These are phyloP conservation scores for Monochamus alternatus DNA, from an alignment of 2,888 invertebrate genomes.

Conservation along the genomic window DNA sequence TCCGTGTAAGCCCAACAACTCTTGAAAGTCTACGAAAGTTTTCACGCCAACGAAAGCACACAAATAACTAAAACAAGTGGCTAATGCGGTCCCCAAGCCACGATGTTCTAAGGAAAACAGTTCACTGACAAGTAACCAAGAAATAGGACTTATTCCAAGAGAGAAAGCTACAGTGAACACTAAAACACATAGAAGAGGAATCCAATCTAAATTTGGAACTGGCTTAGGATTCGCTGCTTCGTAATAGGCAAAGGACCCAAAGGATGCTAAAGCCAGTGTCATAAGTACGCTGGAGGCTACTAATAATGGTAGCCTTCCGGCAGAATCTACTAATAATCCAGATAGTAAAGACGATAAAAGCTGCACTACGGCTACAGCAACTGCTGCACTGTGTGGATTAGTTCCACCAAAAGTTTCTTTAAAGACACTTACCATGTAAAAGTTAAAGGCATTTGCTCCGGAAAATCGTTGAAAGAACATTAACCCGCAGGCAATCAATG, in stretches of 20 bases:
- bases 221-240: conserved; percentile 76
- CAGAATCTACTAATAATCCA: conserved; percentile 87
- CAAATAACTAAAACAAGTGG: conserved; percentile 89
- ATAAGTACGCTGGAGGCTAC: conserved; percentile 89
- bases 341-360: conserved; percentile 88
- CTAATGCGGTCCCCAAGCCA: conserved; percentile 90
- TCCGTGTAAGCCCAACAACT: conserved; percentile 83
- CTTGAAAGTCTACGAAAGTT: conserved; percentile 88
- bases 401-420: conserved; percentile 86
- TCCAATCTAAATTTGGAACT: conserved; percentile 81
- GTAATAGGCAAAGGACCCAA: conserved; percentile 89
- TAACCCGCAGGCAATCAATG: conserved; percentile 86
- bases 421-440: conserved; percentile 91
- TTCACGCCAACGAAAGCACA: conserved; percentile 91
- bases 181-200: conserved; percentile 86
- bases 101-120: conserved; percentile 87
- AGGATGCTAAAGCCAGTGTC: conserved; percentile 89
- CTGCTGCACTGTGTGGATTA: conserved; percentile 88
- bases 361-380: conserved; percentile 89
- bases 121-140: conserved; percentile 88
- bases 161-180: conserved; percentile 90
- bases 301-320: conserved; percentile 87
- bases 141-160: conserved; percentile 91
- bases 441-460: conserved; percentile 88
- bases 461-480: conserved; percentile 93